Evolutionary conservation across 2,888 invertebrate genomes (phyloP).

Genomic region (Deilephila elpenor): DNA sequence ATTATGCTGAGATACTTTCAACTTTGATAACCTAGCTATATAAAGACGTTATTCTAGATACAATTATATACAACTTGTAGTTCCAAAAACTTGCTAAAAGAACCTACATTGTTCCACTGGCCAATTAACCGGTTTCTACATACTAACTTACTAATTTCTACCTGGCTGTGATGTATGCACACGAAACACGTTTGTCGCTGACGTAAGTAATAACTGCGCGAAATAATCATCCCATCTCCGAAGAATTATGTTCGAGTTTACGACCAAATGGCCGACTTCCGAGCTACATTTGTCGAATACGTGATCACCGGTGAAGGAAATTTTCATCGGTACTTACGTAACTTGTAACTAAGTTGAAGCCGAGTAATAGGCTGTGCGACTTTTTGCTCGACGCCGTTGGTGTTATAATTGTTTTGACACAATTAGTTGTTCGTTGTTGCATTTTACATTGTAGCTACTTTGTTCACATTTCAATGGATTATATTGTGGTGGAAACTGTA

Average conservation of each 20-base stretch:
- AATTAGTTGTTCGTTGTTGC: constrained; percentile 31
- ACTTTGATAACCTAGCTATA: background rate
- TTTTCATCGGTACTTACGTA: constrained; percentile 40
- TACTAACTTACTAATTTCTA: constrained; percentile 24
- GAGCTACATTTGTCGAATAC: constrained; percentile 43
- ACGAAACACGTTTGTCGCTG: constrained; percentile 10
- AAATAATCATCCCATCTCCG: constrained; percentile 39
- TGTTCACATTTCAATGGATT: background rate
- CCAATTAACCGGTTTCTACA: constrained; percentile 18
- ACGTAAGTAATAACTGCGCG: constrained; percentile 6
- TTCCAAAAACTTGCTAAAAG: background rate
- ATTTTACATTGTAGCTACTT: background rate
- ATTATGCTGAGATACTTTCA: background rate
- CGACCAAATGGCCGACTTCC: constrained; percentile 54
- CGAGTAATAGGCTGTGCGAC: background rate
- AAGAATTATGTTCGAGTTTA: constrained; percentile 44
- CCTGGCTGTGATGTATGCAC: constrained; percentile 19
- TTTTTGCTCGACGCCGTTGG: constrained; percentile 26
- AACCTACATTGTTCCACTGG: constrained; percentile 5
- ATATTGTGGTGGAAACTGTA: background rate
- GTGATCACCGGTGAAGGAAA: constrained; percentile 39
- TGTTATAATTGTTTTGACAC: constrained; percentile 39
- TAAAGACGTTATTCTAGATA: background rate
- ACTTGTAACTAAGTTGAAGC: constrained; percentile 24
- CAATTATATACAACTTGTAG: background rate